Evolutionary conservation across 1,140 invertebrate genomes (phyloP), one percentile per base, ranked within the genome.

Genomic region (Solen grandis): DNA sequence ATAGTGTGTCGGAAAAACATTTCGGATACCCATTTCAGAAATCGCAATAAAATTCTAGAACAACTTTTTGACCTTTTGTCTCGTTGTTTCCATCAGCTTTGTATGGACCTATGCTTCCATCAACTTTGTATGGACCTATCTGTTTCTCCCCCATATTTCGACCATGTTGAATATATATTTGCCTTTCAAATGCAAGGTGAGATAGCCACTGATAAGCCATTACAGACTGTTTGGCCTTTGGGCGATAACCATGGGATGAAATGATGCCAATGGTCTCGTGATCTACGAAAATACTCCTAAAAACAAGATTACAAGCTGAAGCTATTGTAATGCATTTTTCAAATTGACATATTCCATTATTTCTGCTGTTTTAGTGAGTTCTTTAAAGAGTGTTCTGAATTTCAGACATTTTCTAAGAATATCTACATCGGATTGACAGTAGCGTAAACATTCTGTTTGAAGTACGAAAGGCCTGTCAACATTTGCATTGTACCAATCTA

Each of bases 321-420:
- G 41, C 41, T 10, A 46, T 10, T 19, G 41, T 46, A 10, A 46
- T 46, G 41, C 41, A 46, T 46, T 46, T 46, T 19, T 46, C 41
- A 19, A 46, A 59, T 10, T 8, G 41, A 46, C 19, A 8, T 19
- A 46, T 19, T 19, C 41, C 41, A 46, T 46, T 19, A 19, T 10
- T 46, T 46, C 19, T 19, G 8, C 41, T 8, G 8, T 46, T 46
- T 19, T 46, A 8, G 41, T 46, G 8, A 46, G 19, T 46, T 46
- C 27, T 27, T 14, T 59, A 27, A 25, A 59, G 8, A 59, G 8
- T 59, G 19, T n/a, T 2, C 65, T 8, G 52, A 78, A 68, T 31
- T 68, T 38, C 22, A 78, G 36, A 25, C 62, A 66, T 29, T 46
- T 74, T 25, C 52, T 31, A 41, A 82, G 33, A 76, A 77, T 82